Evolutionary conservation across 53 echinoderm and acorn worm genomes (phyloP), one percentile per base, ranked within the genome.

Genomic region (Apostichopus leukothele): DNA sequence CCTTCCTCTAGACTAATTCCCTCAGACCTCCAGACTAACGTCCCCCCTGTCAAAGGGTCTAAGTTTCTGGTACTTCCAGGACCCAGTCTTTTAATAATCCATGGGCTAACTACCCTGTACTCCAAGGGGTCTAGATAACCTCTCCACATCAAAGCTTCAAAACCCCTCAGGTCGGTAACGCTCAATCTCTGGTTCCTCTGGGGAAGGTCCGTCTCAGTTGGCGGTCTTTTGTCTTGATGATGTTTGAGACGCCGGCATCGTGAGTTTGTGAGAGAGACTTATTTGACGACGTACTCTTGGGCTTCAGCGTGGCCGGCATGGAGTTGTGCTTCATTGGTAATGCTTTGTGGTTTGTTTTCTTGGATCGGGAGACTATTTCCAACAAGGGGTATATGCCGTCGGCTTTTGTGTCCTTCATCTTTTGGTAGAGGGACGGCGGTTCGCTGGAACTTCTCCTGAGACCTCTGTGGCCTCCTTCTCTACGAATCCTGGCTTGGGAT

Each of bases 251-350:
- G 81, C 23, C 81, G 20, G 21, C 22, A 5, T 80, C 55, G 60
- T 9, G 81, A 21, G n/a, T 81, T 57, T 5, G 3, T 57, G 18
- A 21, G 5, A 4, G 54, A 5, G 55, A 54, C 1, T 59, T 81
- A 51, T 21, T 79, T 1, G 63, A 63, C 3, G 39, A 5, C 5
- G 77, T 77, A 51, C 86, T 86, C 89, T 91, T 92, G 78, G 92
- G 93, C 80, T 96, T 96, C 60, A 93, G 51, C 21, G 93, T 66
- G 53, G 92, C 79, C n/a, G 96, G 93, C 91, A 94, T 92, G 74
- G 94, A 94, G 51, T 91, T 92, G 86, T 92, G 89, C 78, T 92
- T 89, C 54, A 73, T 85, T 26, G 92, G 86, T 67, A 76, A 60
- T 13, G 52, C 60, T 16, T 77, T 89, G 68, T 26, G 67, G 16